Conservation (phyloP, 2,888 invertebrate genomes). For the Crioceris asparagi region DNA sequence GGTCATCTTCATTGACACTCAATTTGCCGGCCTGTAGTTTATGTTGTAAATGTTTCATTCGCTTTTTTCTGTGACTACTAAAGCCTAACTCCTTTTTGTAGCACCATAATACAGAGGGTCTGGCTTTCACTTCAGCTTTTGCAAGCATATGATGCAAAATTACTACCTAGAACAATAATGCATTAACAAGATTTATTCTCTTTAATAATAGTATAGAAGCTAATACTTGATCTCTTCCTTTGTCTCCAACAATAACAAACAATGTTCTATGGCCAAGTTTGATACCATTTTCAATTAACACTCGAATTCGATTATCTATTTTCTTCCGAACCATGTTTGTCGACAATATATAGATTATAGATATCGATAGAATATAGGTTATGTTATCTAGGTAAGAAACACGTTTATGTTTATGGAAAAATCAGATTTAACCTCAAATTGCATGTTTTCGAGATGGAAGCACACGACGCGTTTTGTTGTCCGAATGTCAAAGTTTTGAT, state of each 20-base stretch:
- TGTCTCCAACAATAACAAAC: slow-evolving; percentile 92
- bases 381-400: too few species aligned
- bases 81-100: slow-evolving; percentile 73
- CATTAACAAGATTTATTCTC: slow-evolving; percentile 1
- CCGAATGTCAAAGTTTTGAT: too few species aligned
- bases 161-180: slow-evolving; percentile 58
- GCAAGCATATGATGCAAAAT: slow-evolving; percentile 96
- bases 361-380: too few species aligned
- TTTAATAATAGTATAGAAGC: neutral
- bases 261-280: slow-evolving; percentile 81
- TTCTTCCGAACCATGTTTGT: slow-evolving; percentile 80
- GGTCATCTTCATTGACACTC: slow-evolving; percentile 86
- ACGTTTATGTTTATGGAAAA: too few species aligned
- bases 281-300: slow-evolving; percentile 96
- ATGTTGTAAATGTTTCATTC: slow-evolving; percentile 70
- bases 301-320: slow-evolving; percentile 90
- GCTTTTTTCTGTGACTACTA: slow-evolving; percentile 77
- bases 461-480: too few species aligned
- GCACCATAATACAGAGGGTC: slow-evolving; percentile 96
- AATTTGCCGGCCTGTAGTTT: slow-evolving; percentile 83
- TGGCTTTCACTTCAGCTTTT: slow-evolving; percentile 84
- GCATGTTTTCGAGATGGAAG: too few species aligned
- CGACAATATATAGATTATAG: neutral
- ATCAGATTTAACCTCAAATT: too few species aligned
- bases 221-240: slow-evolving; percentile 84